Evolutionary conservation across 2,888 invertebrate species (phyloP), one percentile per base, ranked within the genome.

Genomic region (Dasypogon diadema): DNA sequence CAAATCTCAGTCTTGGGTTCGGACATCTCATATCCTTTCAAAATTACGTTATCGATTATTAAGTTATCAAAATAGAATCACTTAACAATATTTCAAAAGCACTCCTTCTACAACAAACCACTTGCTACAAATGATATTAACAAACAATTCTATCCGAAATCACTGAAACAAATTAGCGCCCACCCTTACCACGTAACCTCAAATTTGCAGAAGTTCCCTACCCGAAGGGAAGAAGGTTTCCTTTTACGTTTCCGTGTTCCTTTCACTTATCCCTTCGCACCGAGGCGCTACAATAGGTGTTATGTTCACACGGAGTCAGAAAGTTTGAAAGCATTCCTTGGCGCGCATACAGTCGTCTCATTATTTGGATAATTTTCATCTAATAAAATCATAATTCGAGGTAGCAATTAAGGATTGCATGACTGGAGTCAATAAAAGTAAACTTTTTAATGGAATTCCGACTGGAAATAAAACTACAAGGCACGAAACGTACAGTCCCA

Each of bases 381-480:
- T 70, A 70, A 51, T 70, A 70, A 70, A 70, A 70, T 70, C 54
- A 70, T 70, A 70, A 70, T 70, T 70, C 34, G 30, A 54, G 54
- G n/a, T 14, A 24, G 26, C 54, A 51, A 70, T 54, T 70, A 54
- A 21, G 54, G 37, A 21, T 70, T 22, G 70, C 70, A 70, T 70
- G 70, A 51, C 70, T 16, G 14, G 37, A 70, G 54, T 70, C 70
- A 70, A 70, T 70, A 70, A 70, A 70, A 48, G 21, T 30, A 34
- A 34, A 24, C 16, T 70, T 54, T 65, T 65, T 65, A 65, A 65
- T 65, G 65, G 63, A 63, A 63, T 63, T 63, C 42, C 37, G 37
- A n/a, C 37, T 63, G 37, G 65, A 46, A 48, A 65, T 22, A 65
- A 22, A 37, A 24, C 65, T 65, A 16, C 24, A 37, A 34, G 65